Percentiles rank a stretch among this genome's conserved stretches.
phyloP scores from a whole-genome alignment of 2,113 vertebrate genomes.

The Pyrgilauda ruficollis region DNA sequence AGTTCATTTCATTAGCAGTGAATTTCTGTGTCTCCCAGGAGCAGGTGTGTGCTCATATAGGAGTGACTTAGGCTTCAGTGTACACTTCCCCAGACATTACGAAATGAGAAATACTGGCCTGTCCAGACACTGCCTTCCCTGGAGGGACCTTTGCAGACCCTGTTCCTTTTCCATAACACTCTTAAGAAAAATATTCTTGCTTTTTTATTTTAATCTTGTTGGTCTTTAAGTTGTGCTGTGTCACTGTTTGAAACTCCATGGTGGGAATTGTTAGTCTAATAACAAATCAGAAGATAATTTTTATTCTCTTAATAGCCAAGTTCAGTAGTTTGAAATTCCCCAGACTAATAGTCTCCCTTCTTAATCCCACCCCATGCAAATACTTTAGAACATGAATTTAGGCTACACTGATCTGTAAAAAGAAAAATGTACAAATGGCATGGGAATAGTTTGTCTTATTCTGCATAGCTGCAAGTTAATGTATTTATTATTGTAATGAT shows the following conservation, averaged over 20 bases:
- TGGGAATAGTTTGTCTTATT: background rate
- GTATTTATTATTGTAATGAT: background rate
- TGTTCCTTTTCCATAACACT: background rate
- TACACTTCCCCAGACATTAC: constrained; percentile 20
- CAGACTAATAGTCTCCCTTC: constrained; percentile 11
- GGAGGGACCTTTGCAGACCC: background rate
- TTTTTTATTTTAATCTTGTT: background rate
- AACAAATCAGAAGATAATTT: constrained; percentile 8
- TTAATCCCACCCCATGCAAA: constrained; percentile 13
- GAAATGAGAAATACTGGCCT: background rate
- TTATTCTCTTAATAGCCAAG: background rate
- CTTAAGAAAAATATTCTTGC: background rate
- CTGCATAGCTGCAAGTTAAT: background rate
- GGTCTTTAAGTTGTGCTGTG: background rate
- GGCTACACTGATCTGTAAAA: background rate
- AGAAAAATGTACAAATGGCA: constrained; percentile 8
- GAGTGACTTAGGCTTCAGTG: background rate
- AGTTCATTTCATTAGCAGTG: constrained; percentile 22
- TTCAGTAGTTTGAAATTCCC: constrained; percentile 17
- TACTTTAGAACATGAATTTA: background rate
- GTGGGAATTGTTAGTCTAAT: background rate
- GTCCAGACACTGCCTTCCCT: constrained; percentile 1
- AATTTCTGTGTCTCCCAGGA: background rate
- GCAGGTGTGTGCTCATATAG: background rate
- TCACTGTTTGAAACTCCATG: background rate